A percentile compares a stretch with the other conserved stretches of the same genome.
phyloP scores from a whole-genome alignment of 1,140 invertebrate species.

The Hyles vespertilio region DNA sequence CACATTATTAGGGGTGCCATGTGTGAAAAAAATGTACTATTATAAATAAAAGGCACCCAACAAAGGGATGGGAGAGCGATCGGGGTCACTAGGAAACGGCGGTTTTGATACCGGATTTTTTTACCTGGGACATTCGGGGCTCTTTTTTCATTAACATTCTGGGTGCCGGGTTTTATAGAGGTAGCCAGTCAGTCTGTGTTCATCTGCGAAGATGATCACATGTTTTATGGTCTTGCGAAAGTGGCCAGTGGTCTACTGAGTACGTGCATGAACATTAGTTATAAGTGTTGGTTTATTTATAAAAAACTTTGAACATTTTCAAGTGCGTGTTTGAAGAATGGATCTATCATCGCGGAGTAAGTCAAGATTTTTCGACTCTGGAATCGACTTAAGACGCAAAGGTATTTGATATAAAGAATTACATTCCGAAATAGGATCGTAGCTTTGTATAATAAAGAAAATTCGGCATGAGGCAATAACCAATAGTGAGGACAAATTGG shows the following conservation, averaged over 20 bases:
- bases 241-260: constrained; percentile 56
- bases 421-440: not conserved
- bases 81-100: constrained; percentile 74
- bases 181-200: constrained; percentile 72
- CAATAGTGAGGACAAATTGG: constrained; percentile 71
- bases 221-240: constrained; percentile 54
- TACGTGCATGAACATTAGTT: constrained; percentile 26
- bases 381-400: constrained; percentile 70
- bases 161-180: constrained; percentile 50
- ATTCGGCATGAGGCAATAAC: constrained; percentile 49
- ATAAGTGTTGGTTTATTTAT: constrained; percentile 18
- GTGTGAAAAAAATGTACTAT: constrained; percentile 73
- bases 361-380: constrained; percentile 75
- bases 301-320: constrained; percentile 20
- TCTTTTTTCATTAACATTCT: constrained; percentile 62
- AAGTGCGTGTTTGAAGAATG: constrained; percentile 43
- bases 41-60: constrained; percentile 70
- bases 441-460: not conserved
- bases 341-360: constrained; percentile 72
- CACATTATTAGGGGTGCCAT: constrained; percentile 69
- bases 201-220: constrained; percentile 73
- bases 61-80: constrained; percentile 71
- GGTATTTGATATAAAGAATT: constrained; percentile 32
- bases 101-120: constrained; percentile 73
- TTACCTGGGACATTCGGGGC: constrained; percentile 61